phyloP scores from a whole-genome alignment of 2,888 invertebrate genomes.

The Drosophila parthenogenetica region DNA sequence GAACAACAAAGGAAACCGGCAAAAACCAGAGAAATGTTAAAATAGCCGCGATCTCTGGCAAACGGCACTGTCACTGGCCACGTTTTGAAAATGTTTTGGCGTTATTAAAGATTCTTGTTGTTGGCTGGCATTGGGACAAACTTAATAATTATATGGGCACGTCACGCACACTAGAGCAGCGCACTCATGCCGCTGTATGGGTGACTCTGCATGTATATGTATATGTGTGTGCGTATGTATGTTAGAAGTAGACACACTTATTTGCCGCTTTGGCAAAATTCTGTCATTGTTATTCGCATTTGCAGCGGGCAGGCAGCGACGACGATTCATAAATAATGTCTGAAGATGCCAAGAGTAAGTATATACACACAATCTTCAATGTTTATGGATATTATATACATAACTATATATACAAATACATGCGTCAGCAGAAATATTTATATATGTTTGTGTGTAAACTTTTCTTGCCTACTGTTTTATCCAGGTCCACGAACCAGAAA shows the following conservation, averaged over 20 bases:
- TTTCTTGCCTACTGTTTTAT: conserved; percentile 1
- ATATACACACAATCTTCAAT: conserved; percentile 1
- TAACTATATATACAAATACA: background rate
- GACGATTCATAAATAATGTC: conserved; percentile 69
- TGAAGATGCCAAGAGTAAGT: conserved; percentile 74
- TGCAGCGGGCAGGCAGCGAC: conserved; percentile 44
- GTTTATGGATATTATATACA: conserved; percentile 2
- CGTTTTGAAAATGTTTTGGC: conserved; percentile 67
- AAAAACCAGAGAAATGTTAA: conserved; percentile 66
- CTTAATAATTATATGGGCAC: conserved; percentile 45
- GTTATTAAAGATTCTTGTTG: conserved; percentile 66
- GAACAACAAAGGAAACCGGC: conserved; percentile 66
- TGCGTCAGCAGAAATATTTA: background rate
- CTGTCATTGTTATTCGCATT: conserved; percentile 60
- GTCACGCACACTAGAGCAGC: conserved; percentile 3
- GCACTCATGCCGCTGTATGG: conserved; percentile 1
- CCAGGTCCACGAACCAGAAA: conserved; percentile 77
- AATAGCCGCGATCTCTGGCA: conserved; percentile 56
- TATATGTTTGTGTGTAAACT: background rate
- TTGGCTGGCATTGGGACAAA: conserved; percentile 44
- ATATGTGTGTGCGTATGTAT: background rate
- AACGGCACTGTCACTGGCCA: conserved; percentile 36
- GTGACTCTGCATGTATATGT: background rate
- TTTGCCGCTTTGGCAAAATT: conserved; percentile 47
- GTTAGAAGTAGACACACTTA: conserved; percentile 42